phyloP scores from a whole-genome alignment of 2,888 invertebrate species.

The Diadegma fenestrale region DNA sequence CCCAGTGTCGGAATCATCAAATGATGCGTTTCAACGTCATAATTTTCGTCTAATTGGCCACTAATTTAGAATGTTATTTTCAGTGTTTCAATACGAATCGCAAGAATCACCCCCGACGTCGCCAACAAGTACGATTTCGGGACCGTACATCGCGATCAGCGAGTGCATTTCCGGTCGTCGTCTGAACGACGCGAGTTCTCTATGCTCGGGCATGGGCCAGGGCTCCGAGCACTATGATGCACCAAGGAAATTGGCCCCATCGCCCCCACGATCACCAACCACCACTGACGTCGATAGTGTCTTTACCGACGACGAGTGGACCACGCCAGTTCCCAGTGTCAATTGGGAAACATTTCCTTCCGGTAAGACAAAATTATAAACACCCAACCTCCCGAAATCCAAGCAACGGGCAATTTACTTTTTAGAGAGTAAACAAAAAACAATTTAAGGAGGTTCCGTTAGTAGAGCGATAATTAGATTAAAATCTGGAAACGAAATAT shows the following conservation, averaged over 20 bases:
- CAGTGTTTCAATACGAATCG: conserved; percentile 82
- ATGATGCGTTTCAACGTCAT: neutral
- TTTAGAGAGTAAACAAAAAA: too few species aligned
- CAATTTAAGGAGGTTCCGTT: too few species aligned
- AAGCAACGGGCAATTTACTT: neutral
- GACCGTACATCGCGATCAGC: conserved; percentile 96
- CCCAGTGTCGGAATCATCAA: too few species aligned
- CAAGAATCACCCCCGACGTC: conserved; percentile 88
- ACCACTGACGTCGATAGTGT: conserved; percentile 89
- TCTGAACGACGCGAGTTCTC: conserved; percentile 83
- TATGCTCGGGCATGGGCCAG: conserved; percentile 79
- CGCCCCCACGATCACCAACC: conserved; percentile 87
- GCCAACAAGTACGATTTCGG: conserved; percentile 88
- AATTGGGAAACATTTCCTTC: conserved; percentile 86
- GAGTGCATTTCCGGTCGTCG: conserved; percentile 95
- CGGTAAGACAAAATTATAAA: conserved; percentile 69
- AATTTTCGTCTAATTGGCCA: neutral
- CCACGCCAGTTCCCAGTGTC: conserved; percentile 86
- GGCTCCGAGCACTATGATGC: conserved; percentile 81
- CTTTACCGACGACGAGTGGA: conserved; percentile 90
- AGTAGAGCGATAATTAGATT: too few species aligned
- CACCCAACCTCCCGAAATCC: neutral
- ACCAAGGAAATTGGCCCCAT: conserved; percentile 80
- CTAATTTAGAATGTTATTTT: too few species aligned
- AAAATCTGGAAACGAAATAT: too few species aligned